phyloP scores from a whole-genome alignment of 1,140 invertebrate species.

The Apis mellifera region Amel_HAv3.1 CM009934.2:7956501-7957000 shows the following conservation, averaged over 20 bases:
- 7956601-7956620: constrained; percentile 28
- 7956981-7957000: neutral
- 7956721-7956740: constrained; percentile 24
- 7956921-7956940: neutral
- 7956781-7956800: constrained; percentile 12
- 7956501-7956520: constrained; percentile 3
- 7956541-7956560: neutral
- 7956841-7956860: neutral
- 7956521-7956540: neutral
- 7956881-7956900: constrained; percentile 26
- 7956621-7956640: constrained; percentile 1
- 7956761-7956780: constrained; percentile 1
- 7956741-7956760: constrained; percentile 33
- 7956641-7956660: neutral
- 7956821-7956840: neutral
- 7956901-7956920: neutral
- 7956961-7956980: neutral
- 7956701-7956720: constrained; percentile 33
- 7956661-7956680: constrained; percentile 19
- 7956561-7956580: constrained; percentile 2
- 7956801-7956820: constrained; percentile 7
- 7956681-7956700: constrained; percentile 13
- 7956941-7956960: neutral
- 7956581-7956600: constrained; percentile 36
- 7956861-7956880: neutral